Conservation (phyloP, 2,888 invertebrate genomes). For the Athalia cordata region DNA sequence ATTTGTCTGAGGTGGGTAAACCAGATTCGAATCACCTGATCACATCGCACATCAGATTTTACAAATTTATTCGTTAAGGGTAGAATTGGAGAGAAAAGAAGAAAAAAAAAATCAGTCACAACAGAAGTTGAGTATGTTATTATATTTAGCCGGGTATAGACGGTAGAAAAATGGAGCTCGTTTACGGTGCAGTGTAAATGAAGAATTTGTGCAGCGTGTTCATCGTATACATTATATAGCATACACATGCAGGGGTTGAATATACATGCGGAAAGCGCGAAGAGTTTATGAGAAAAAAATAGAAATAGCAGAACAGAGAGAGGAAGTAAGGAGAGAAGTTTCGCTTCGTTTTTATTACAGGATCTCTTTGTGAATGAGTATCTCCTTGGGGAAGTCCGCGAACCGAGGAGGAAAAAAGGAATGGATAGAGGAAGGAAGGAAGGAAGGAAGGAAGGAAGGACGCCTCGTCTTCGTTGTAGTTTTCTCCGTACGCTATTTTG, state of each 20-base stretch:
- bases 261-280: not conserved
- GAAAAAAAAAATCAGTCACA: too few species aligned
- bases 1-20: too few species aligned
- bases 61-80: too few species aligned
- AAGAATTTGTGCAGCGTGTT: not conserved
- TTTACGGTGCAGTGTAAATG: too few species aligned
- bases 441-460: constrained; percentile 22
- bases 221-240: too few species aligned
- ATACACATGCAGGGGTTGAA: not conserved
- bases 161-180: too few species aligned
- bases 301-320: not conserved
- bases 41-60: too few species aligned
- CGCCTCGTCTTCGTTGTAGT: not conserved
- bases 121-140: too few species aligned
- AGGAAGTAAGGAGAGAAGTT: not conserved
- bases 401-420: too few species aligned
- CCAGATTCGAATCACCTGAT: too few species aligned
- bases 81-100: too few species aligned
- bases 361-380: constrained; percentile 37
- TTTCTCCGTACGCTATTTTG: constrained; percentile 26
- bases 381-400: constrained; percentile 27
- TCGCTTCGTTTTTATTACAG: constrained; percentile 20
- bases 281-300: not conserved
- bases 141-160: too few species aligned
- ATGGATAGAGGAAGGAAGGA: not conserved